Base-by-base conservation (phyloP, 2,888 invertebrate species). In the Elgonia sp. region DNA sequence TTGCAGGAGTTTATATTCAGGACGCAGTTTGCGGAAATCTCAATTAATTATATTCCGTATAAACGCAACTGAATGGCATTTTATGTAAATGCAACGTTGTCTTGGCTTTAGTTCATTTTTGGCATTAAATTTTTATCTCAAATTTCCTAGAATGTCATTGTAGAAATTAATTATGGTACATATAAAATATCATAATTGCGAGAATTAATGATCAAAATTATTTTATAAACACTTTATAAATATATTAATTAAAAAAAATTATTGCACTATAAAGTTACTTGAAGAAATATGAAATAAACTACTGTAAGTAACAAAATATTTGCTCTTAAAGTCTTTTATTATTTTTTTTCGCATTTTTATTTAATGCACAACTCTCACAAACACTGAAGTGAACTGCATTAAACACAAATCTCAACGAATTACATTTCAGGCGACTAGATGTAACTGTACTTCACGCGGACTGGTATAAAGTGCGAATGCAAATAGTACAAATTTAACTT, bases 401-500 rank as follows among this genome's bases (percentile, higher is more conserved):
- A 55, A 82, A 73, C 42, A 70, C 65, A 72, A 82, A 83, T 29
- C 72, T 73, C 65, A 29, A 55, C 57, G 79, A 72, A 79, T 86
- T 79, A 79, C 82, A 57, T 79, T 73, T 70, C 73, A 16, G 53
- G 72, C 63, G 46, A 77, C 76, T 76, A 55, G 65, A 79, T 82
- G 82, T 79, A 42, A 53, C 37, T 67, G 72, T 65, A 65, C 70
- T 82, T 81, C 81, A 86, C 69, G 69, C 63, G 18, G 29, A 39
- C 18, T 21, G 18, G 67, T 76, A 63, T 86, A 81, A 82, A 81
- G 70, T 70, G 75, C 70, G 72, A 82, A 86, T 82, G 86, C 76
- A 83, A 86, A 83, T 83, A 82, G 82, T 73, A 16, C 57, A 73
- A 86, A 86, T 86, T 86, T 82, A 79, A 86, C 86, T 67, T 73